phyloP scores from a whole-genome alignment of 2,888 invertebrate genomes.

The Limnephilus rhombicus region DNA sequence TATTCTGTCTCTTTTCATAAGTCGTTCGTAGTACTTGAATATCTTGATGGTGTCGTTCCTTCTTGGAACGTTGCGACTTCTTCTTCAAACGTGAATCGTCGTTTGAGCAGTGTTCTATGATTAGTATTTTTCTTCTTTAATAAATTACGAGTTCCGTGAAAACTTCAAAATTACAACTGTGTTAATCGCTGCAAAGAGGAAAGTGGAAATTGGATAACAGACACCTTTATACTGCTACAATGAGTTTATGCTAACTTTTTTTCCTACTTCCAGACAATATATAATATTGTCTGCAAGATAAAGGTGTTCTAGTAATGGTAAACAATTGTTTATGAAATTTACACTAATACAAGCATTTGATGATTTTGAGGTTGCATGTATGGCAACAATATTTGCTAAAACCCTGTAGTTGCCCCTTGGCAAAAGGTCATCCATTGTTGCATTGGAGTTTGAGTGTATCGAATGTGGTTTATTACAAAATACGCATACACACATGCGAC shows the following conservation, averaged over 20 bases:
- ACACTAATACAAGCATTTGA: not conserved
- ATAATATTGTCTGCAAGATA: not conserved
- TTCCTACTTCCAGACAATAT: too few species aligned
- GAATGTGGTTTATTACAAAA: slow-evolving; percentile 47
- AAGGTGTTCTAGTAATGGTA: not conserved
- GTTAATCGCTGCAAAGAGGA: too few species aligned
- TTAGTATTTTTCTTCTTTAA: too few species aligned
- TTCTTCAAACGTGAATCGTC: not conserved
- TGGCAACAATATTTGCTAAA: slow-evolving; percentile 3
- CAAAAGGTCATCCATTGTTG: slow-evolving; percentile 48
- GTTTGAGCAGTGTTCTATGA: too few species aligned
- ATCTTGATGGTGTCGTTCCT: not conserved
- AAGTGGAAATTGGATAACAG: too few species aligned
- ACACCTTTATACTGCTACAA: too few species aligned
- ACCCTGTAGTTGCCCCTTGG: slow-evolving; percentile 44
- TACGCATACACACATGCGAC: slow-evolving; percentile 12
- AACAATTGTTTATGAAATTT: not conserved
- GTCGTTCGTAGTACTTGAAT: not conserved
- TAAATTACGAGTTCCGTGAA: too few species aligned
- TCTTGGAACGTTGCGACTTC: not conserved
- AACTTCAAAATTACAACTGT: too few species aligned
- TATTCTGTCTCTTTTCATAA: not conserved
- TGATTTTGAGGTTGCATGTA: not conserved
- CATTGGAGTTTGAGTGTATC: slow-evolving; percentile 44
- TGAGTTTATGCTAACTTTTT: too few species aligned